A percentile compares a stretch with the other conserved stretches of the same genome.
phyloP scores from a whole-genome alignment of 2,113 vertebrate genomes.

The Capreolus pygargus region DNA sequence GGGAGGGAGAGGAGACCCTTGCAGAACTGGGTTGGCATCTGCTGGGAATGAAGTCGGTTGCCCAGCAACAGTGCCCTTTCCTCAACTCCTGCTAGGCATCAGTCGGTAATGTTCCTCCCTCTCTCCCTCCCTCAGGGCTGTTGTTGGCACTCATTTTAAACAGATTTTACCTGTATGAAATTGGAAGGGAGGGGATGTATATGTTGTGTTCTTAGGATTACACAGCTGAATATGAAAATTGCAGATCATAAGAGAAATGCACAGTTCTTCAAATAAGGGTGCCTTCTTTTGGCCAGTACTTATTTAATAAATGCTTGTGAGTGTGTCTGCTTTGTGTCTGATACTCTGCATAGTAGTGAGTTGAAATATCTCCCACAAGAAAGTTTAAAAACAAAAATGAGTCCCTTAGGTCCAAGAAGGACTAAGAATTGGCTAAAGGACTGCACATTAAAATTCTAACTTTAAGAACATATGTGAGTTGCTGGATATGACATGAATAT shows the following conservation, averaged over 20 bases:
- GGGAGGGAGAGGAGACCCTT: not conserved
- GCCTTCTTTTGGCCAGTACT: not conserved
- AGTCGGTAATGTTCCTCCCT: not conserved
- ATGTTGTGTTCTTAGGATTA: not conserved
- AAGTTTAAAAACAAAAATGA: constrained; percentile 41
- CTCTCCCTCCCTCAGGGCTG: not conserved
- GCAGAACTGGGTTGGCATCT: not conserved
- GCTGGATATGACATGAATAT: not conserved
- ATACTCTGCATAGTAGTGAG: not conserved
- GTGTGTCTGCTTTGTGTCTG: not conserved
- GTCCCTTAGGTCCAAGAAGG: not conserved
- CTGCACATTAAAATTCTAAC: not conserved
- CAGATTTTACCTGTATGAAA: not conserved
- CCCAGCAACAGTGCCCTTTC: constrained; percentile 3
- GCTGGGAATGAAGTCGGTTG: not conserved
- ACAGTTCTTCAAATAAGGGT: not conserved
- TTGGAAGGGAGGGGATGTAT: not conserved
- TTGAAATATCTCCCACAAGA: constrained; percentile 13
- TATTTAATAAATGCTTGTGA: constrained; percentile 1
- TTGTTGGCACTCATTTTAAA: not conserved
- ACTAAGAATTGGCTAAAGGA: not conserved
- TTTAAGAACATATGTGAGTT: not conserved
- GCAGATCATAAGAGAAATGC: not conserved
- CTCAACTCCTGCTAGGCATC: not conserved
- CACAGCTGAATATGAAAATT: not conserved